Base-by-base conservation (phyloP, 2,888 invertebrate genomes). In the Tetheella fluctuosa region DNA sequence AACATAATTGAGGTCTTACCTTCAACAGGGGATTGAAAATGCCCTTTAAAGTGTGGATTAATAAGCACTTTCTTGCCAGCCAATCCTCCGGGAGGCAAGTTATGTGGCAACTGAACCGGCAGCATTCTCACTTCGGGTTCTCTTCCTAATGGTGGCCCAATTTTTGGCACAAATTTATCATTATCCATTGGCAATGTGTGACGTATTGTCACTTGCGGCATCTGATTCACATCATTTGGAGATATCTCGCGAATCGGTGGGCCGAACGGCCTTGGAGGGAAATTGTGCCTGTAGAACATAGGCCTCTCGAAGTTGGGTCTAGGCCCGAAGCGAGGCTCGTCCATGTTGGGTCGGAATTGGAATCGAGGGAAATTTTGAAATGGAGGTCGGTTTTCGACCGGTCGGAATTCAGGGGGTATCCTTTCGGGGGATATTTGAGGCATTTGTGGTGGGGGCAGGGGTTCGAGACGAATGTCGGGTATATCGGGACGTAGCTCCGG, bases 21-120 rank as follows among this genome's bases (percentile, higher is more conserved):
- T 73, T 94, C 94, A 67, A 86, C 85, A 0, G 91, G 93, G 0
- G 94, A 90, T 67, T 94, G 94, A 64, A 94, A 94, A 57, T 89
- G 93, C 17, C 94, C 96, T 82, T 94, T 94, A 73, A 94, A 95
- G 78, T 95, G 95, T 8, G 95, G 97, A 89, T 94, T 96, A 77
- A 95, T 96, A 74, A 94, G 92, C 80, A 94, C 96, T 80, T 94
- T 96, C 86, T 94, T 95, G n/a, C 91, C 92, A 0, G 87, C 81
- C 30, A 91, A 56, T 0, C 94, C 94, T 0, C 83, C 84, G 0
- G 89, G 86, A 0, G 89, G 86, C 54, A 85, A 64, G 37, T 80
- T 80, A 0, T 85, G 79, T 0, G 91, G 89, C 5, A 89, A 59
- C 15, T 86, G 79, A 4, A 91, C 84, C 0, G 92, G 92, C 63